Evolutionary conservation across 2,888 invertebrate species (phyloP).

Genomic region (Timema cristinae): DNA sequence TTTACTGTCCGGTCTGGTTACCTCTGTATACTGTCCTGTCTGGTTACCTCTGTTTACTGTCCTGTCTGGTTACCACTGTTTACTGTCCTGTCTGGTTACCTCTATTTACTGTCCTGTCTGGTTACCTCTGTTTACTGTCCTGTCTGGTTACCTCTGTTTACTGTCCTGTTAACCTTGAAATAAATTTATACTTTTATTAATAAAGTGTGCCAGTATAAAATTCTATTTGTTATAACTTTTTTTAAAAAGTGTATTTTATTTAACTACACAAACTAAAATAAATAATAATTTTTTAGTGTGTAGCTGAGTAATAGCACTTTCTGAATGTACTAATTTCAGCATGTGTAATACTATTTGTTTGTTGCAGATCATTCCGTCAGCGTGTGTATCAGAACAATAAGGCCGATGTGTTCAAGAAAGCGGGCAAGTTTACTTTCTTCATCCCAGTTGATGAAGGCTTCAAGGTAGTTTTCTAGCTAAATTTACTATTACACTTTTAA

Average conservation of each 20-base stretch:
- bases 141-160: too few species aligned
- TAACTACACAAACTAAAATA: background rate
- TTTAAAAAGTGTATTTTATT: background rate
- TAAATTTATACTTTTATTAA: background rate
- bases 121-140: too few species aligned
- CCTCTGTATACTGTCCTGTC: too few species aligned
- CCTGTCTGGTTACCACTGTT: too few species aligned
- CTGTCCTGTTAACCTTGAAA: background rate
- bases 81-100: too few species aligned
- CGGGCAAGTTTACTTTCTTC: conserved; percentile 82
- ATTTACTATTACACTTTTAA: too few species aligned
- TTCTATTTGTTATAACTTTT: background rate
- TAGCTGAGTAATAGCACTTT: too few species aligned
- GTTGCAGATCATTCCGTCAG: conserved; percentile 66
- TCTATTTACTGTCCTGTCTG: too few species aligned
- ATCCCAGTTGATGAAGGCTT: conserved; percentile 88
- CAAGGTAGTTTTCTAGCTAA: conserved; percentile 56
- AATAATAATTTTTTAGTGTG: too few species aligned
- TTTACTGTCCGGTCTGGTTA: too few species aligned
- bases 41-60: too few species aligned
- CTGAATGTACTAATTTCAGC: too few species aligned
- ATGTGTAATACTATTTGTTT: conserved; percentile 21
- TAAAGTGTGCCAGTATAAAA: background rate
- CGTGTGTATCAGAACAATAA: conserved; percentile 69
- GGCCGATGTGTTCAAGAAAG: conserved; percentile 68